A percentile compares a stretch with the other conserved stretches of the same genome.
Evolutionary conservation across 1,140 invertebrate genomes (phyloP).

Genomic region (Rhizoglyphus robini): DNA sequence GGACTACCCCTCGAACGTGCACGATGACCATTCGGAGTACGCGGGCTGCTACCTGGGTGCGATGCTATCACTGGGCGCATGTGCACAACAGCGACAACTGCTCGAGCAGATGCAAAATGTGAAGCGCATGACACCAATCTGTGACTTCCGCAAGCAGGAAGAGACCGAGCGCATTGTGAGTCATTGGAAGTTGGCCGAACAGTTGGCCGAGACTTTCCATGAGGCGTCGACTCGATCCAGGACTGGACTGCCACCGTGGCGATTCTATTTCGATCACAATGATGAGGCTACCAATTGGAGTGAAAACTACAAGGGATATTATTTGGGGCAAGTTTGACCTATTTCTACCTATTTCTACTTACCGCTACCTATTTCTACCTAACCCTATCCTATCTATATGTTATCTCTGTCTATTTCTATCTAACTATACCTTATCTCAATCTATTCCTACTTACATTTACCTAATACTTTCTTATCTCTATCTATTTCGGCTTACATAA

Average conservation of each 20-base stretch:
- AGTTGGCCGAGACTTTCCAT: neutral
- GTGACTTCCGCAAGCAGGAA: no score
- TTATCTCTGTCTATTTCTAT: no score
- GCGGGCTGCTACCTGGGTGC: neutral
- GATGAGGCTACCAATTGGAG: no score
- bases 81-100: neutral
- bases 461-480: no score
- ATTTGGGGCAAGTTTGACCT: no score
- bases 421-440: no score
- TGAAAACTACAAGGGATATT: no score
- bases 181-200: neutral
- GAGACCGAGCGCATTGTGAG: neutral
- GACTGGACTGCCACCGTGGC: neutral
- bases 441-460: no score
- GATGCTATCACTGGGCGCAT: neutral
- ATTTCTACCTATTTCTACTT: no score
- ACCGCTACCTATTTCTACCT: no score
- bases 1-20: neutral
- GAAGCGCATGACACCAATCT: neutral
- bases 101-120: neutral
- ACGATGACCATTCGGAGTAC: neutral
- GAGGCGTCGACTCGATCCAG: neutral
- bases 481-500: no score
- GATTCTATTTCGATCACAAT: neutral
- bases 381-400: no score